A percentile compares a stretch with the other conserved stretches of the same genome.
These are phyloP conservation scores for Apodemus sylvaticus DNA, from an alignment of 2,113 vertebrate genomes.

Conservation along the genomic window DNA sequence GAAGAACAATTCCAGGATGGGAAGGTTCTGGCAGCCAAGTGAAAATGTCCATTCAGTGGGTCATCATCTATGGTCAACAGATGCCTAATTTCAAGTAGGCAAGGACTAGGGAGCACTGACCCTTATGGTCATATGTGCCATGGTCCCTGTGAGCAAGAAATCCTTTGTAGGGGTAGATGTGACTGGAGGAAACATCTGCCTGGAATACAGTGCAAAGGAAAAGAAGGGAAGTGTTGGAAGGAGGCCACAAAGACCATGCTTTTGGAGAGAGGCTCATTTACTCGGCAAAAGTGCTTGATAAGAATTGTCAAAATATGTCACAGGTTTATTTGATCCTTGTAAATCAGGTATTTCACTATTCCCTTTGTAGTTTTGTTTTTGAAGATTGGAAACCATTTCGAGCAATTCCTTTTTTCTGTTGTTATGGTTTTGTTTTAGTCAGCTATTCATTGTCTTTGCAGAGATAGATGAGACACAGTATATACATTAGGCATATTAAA, in stretches of 20 bases:
- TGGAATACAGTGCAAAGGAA: not conserved
- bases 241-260: not conserved
- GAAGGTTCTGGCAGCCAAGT: not conserved
- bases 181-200: not conserved
- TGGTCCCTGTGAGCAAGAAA: not conserved
- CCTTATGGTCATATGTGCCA: not conserved
- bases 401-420: not conserved
- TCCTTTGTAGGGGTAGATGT: not conserved
- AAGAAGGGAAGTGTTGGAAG: not conserved
- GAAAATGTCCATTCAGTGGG: not conserved
- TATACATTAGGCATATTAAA: slow-evolving; percentile 63
- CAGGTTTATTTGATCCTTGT: not conserved
- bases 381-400: slow-evolving; percentile 18
- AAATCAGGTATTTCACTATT: slow-evolving; percentile 20
- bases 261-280: not conserved
- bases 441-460: slow-evolving; percentile 69
- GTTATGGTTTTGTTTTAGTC: slow-evolving; percentile 17
- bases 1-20: not conserved
- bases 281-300: not conserved
- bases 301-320: not conserved
- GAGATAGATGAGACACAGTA: slow-evolving; percentile 62
- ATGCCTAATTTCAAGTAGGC: not conserved
- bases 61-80: too few relatives aligned
- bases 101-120: too few relatives aligned
- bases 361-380: slow-evolving; percentile 38